Base-by-base conservation (phyloP, 2,113 vertebrate genomes). In the Pongo pygmaeus region DNA sequence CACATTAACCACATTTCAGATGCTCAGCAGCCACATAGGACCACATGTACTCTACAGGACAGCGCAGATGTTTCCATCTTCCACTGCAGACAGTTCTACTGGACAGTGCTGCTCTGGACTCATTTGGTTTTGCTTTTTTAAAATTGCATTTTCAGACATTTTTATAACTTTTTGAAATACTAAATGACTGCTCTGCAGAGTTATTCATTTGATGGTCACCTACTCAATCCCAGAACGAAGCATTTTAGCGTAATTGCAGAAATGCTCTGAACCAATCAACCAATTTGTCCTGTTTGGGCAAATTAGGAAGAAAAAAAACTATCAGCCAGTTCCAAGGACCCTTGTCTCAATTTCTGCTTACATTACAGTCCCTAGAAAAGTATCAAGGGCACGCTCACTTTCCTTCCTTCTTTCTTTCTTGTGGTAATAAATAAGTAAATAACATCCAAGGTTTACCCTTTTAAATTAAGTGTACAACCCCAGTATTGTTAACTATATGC, bases 241-340 rank as follows among this genome's bases (percentile, higher is more conserved):
- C 22, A 95, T 59, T 89, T 96, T 83, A 72, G 64, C 35, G 13
- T 96, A 69, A 86, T 70, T 89, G 92, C 79, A 86, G 64, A 95
- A 95, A 70, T 50, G 14, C n/a, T 59, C 83, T 95, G 35, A 79
- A 74, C 46, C 22, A 74, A 93, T 59, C 59, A 93, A 93, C 55
- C n/a, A 2, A 64, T 64, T 64, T 30, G 27, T 30, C 61, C 61
- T 14, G 92, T 9, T 74, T 40, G 4, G 48, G 38, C 48, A 93
- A 95, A 72, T 50, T 13, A 78, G 50, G 81, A 59, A 46, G 8
- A 25, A 13, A 52, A 52, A n/a, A 59, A 52, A 35, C 46, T 75
- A n/a, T 7, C 72, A 75, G 85, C 52, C 50, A 78, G 30, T 61
- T 94, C 38, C 30, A 83, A 79, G 32, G 74, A 92, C 43, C 11